Base-by-base conservation (phyloP, 2,113 vertebrate species). In the Galemys pyrenaicus region DNA sequence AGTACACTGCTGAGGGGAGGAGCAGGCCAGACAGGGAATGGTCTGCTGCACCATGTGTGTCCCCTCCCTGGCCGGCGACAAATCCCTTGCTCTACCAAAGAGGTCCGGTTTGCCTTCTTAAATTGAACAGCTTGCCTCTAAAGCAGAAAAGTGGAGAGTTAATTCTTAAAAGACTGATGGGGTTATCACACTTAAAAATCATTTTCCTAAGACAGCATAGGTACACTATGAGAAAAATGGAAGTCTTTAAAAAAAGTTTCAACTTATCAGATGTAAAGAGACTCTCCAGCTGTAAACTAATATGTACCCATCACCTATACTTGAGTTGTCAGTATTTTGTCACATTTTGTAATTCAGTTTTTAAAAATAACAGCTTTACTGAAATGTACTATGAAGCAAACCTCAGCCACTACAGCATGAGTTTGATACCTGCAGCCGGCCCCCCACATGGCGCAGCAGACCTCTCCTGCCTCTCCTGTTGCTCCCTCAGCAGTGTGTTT, bases 141-240 rank as follows among this genome's bases (percentile, higher is more conserved):
- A 65, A 82, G 77, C 20, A 91, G 49, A 32, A 68, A 78, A 49
- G n/a, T 60, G 62, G 58, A 28, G 67, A 37, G 35, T 70, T 86
- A 75, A 80, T 54, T 95, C 85, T 91, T 79, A 70, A 91, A 73
- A 74, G 35, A 68, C 80, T 35, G 28, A 10, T 89, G n/a, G 30
- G 35, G 78, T 91, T 82, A 71, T 17, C 20, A 97, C 99, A 99
- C 94, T 98, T 99, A 93, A 98, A n/a, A 99, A 99, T 78, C 98
- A 99, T 96, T 99, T 99, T 97, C 99, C 99, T 93, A 98, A 99
- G 95, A 99, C 99, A 97, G 98, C 49, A 92, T 78, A 70, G 49
- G 51, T 77, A 26, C 22, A 39, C 2, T 41, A 17, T 44, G 2
- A 56, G n/a, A 73, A 64, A 67, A 56, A 46, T 17, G 37, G 77